Base-by-base conservation (phyloP, 1,140 invertebrate genomes). In the Brachionus angularis region DNA sequence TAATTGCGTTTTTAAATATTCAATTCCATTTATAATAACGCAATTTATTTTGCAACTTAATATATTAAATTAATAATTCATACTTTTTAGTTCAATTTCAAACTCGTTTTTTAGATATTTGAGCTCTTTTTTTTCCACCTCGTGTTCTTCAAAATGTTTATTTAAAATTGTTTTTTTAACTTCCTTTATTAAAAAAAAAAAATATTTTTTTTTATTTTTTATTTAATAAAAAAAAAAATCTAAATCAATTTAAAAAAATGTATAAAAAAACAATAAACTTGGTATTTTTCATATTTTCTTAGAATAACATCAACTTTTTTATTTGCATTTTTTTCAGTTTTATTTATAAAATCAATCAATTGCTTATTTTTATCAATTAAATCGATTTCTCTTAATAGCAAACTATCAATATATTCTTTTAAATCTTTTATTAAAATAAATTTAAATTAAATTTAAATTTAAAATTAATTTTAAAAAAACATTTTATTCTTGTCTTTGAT, bases 271-370 rank as follows among this genome's bases (percentile, higher is more conserved):
- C n/a, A 16, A 18, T n/a, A n/a, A 8, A 67, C 62, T 36, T 67
- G 62, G 31, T 47, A 67, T 50, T 67, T 67, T 46, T 67, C 62
- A 36, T 67, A 67, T 67, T 50, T 46, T 34, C 47, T 46, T 25
- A 67, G 14, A 47, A 67, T 67, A 34, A 31, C 62, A 50, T 67
- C 62, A 29, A 67, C 62, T 31, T 18, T 47, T 23, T 67, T 42
- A 50, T 67, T 46, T 14, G 62, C 47, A 31, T 29, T 21, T 31
- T 23, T 29, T 18, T 67, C 62, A 7, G 42, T 67, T 50, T 33
- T 50, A 47, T 67, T 29, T 8, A 67, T 47, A 34, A 25, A 67
- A 4, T 67, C 18, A n/a, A 67, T 31, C 1, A 67, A 47, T 1
- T 18, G 10, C 29, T 33, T 33, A 31, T 67, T 67, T 31, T 47